Base-by-base conservation (phyloP, 2,888 invertebrate genomes). In the Brachynemurus nebulosus region DNA sequence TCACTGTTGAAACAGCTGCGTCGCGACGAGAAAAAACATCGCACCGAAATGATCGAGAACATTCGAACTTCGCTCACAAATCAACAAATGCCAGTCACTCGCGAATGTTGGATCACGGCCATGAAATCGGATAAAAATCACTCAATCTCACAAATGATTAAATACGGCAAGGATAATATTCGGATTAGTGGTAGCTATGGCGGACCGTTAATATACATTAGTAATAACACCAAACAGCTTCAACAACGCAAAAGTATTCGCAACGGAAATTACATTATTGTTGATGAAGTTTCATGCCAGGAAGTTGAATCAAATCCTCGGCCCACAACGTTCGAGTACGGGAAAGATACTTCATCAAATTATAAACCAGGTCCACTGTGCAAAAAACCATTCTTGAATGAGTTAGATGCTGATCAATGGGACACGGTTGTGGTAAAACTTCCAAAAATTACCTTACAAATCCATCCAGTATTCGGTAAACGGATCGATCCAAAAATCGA, bases 331-430 rank as follows among this genome's bases (percentile, higher is more conserved):
- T 30, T 30, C 30, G 12, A 30, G 12, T 14, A 30, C 12, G 12
- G 12, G 12, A 36, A 12, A 16, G 12, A 40, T 19, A 25, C 11
- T 14, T 14, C 16, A 12, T 40, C 12, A 8, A 40, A 21, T 52
- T 73, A 75, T 55, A 72, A 67, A 54, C 71, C 76, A 3, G 76
- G 75, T 0, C 76, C 76, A 3, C 57, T 76, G 37, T 59, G 62
- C 42, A 69, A 62, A 54, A 75, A 75, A 58, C 58, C 54, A 40
- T 45, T 55, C 42, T 59, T 73, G 19, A 70, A 68, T 50, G 53
- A 63, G 48, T 66, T 70, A 20, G 59, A 63, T 48, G 65, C 67
- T 52, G 66, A 64, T 51, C 58, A 67, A 48, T 72, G 72, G 52
- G 56, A 63, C 44, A 64, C 66, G 21, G 62, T 69, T 52, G 50